Evolutionary conservation across 2,113 vertebrate genomes (phyloP), one percentile per base, ranked within the genome.

Genomic region (Callithrix jacchus): DNA sequence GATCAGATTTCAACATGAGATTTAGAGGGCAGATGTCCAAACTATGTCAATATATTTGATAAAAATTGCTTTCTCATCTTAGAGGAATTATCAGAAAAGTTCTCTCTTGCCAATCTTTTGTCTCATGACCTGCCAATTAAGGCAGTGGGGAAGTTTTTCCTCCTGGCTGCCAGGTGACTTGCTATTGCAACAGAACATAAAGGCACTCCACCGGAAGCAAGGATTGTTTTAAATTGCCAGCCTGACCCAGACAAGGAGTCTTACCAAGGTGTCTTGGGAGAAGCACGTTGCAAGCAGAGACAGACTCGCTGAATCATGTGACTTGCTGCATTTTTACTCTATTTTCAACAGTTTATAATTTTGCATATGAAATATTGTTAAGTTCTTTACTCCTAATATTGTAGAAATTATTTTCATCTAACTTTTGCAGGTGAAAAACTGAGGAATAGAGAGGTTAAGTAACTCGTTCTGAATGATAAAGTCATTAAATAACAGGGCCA

Each of bases 51-150:
- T 30, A 18, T 10, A 77, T 96, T 83, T 30, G 70, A 79, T 97
- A 94, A 73, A 96, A 96, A 95, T 54, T 66, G 20, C 20, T 37
- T 91, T 17, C 3, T 27, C 58, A 25, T 35, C 20, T 89, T 9
- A 30, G 89, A 87, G 85, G 88, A 79, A 27, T 90, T 88, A 45
- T 21, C 20, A 82, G 42, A 91, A 92, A 56, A 37, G 1, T 56
- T 88, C n/a, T 70, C 52, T 27, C 82, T 82, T 88, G 40, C 45
- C 37, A 5, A 0, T n/a, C 61, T 64, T 64, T 64, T 32, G 61
- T 64, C 17, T 88, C 21, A 42, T 85, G 12, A 64, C 32, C 66
- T 35, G 30, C 17, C 47, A 21, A 40, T 56, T 8, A 2, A 35
- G 18, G 10, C 18, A 13, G 8, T 54, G 21, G 54, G 8, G 8